Conservation (phyloP, 1,140 invertebrate genomes). For the Ditylenchus dipsaci region DNA sequence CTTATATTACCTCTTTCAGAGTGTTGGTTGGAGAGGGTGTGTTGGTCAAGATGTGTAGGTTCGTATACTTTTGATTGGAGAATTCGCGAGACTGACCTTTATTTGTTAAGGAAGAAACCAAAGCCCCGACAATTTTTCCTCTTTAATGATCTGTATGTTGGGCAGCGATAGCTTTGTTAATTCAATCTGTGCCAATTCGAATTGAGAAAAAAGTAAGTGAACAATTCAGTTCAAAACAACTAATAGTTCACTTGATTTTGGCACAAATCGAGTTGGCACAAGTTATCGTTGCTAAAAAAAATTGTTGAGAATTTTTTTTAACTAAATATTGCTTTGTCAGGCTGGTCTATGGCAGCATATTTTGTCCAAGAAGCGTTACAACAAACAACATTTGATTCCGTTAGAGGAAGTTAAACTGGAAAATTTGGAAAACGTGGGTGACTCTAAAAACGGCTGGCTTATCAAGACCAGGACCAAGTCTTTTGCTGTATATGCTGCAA, state of each 20-base stretch:
- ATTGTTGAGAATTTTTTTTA: slow-evolving; percentile 77
- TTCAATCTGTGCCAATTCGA: no score
- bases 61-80: not conserved
- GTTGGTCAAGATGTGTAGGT: slow-evolving; percentile 88
- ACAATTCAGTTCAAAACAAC: no score
- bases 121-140: slow-evolving; percentile 77
- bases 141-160: not conserved
- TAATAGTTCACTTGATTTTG: no score
- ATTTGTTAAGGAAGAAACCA: slow-evolving; percentile 75
- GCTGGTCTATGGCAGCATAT: slow-evolving; percentile 97
- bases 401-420: slow-evolving; percentile 94
- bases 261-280: no score
- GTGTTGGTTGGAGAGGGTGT: slow-evolving; percentile 97
- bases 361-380: slow-evolving; percentile 95
- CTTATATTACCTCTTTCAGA: slow-evolving; percentile 59
- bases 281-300: no score
- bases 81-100: slow-evolving; percentile 10
- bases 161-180: no score
- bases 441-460: slow-evolving; percentile 83
- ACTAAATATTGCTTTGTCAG: no score
- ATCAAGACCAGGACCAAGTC: slow-evolving; percentile 95
- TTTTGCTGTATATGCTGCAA: slow-evolving; percentile 98
- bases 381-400: slow-evolving; percentile 96
- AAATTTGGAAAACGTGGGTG: slow-evolving; percentile 82
- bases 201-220: no score